phyloP scores from a whole-genome alignment of 1,140 invertebrate species.

The Plectrocnemia conspersa region DNA sequence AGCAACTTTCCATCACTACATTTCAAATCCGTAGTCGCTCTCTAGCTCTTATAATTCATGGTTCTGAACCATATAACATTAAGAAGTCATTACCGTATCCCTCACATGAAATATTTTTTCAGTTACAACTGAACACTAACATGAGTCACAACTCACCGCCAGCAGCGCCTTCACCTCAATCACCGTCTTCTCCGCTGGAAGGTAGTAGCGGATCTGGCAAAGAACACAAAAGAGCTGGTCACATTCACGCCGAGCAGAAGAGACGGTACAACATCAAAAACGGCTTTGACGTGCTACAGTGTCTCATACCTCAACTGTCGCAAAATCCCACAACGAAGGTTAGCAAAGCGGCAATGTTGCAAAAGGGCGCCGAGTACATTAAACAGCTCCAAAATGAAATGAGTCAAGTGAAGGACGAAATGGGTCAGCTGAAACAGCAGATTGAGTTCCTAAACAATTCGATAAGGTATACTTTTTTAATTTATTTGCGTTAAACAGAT shows the following conservation, averaged over 20 bases:
- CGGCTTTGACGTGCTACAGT: conserved; percentile 92
- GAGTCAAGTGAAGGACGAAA: conserved; percentile 83
- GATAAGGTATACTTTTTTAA: conserved; percentile 63
- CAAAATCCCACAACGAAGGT: conserved; percentile 88
- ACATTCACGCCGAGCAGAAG: conserved; percentile 98
- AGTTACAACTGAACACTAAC: too few relatives aligned
- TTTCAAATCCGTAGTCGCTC: too few relatives aligned
- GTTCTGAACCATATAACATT: too few relatives aligned
- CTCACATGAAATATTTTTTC: too few relatives aligned
- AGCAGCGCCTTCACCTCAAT: conserved; percentile 41
- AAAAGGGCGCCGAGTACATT: conserved; percentile 95
- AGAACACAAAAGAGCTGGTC: conserved; percentile 72
- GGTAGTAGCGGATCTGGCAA: conserved; percentile 37
- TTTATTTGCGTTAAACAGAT: background rate
- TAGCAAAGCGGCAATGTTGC: conserved; percentile 94
- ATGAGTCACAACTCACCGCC: conserved; percentile 12
- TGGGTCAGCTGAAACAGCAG: conserved; percentile 78
- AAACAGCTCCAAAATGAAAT: conserved; percentile 82
- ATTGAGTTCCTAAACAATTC: conserved; percentile 87
- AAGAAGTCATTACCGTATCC: too few relatives aligned
- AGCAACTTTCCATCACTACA: too few relatives aligned
- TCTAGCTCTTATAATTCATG: too few relatives aligned
- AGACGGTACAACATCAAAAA: conserved; percentile 95
- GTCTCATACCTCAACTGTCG: conserved; percentile 87
- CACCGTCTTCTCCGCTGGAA: conserved; percentile 46